Base-by-base conservation (phyloP, 1,140 invertebrate genomes). In the Paramacrobiotus metropolitanus region DNA sequence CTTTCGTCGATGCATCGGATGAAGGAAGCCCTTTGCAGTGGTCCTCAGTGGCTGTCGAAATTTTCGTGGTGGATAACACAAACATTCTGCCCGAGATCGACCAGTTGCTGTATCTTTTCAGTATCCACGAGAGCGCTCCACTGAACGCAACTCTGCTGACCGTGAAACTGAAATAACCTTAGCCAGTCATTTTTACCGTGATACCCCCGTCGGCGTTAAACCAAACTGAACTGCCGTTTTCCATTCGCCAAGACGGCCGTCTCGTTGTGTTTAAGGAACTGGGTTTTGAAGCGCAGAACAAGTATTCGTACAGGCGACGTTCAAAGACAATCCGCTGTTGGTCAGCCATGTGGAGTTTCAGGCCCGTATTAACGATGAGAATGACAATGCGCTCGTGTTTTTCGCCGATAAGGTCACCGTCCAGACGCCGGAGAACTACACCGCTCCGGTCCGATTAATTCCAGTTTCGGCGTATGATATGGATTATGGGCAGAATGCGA, bases 331-430 rank as follows among this genome's bases (percentile, higher is more conserved):
- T 65, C 84, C 85, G 29, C 78, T 82, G 2, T 72, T 86, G 2
- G 83, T 79, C 21, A 79, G 81, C 0, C 76, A 86, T 59, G 79
- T 81, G n/a, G 79, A 83, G 70, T 81, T 91, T 62, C 76, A 78
- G 1, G 76, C 92, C 31, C 82, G 84, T 67, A 82, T 94, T 29
- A 74, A 86, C 48, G 88, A 95, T 71, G 84, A 87, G 64, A 93
- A 95, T 71, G 89, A 94, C 72, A 85, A 92, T 70, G 77, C 80
- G 29, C 90, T 90, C 0, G 75, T 79, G 63, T 93, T 93, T 73
- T 83, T 90, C 69, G 87, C 82, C 67, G 81, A 80, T 66, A 80
- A 82, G 0, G 93, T 93, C 71, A 76, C 77, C 45, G 74, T 85
- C 2, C 78, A 76, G 59, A 70, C 93, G 0, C 82, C 84, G 0